phyloP scores from a whole-genome alignment of 2,113 vertebrate genomes.

The Hippocampus comes region DNA sequence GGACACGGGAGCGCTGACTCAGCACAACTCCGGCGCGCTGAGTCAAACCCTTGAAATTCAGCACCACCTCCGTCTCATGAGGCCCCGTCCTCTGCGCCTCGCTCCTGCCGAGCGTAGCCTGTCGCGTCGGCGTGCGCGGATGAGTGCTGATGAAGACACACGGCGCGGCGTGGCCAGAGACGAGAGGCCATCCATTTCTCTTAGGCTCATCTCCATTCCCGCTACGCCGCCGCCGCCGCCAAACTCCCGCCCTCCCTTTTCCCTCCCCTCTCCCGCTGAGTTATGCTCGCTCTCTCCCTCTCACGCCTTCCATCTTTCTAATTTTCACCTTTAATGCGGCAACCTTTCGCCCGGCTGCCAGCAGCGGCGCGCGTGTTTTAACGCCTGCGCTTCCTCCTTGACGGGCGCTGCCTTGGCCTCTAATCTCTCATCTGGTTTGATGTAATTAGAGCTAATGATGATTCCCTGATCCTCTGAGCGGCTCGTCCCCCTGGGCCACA shows the following conservation, averaged over 20 bases:
- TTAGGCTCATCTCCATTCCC: constrained; percentile 41
- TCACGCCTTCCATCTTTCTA: constrained; percentile 43
- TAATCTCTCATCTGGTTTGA: constrained; percentile 73
- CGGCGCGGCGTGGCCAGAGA: constrained; percentile 59
- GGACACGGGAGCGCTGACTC: constrained; percentile 54
- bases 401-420: constrained; percentile 60
- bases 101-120: constrained; percentile 37
- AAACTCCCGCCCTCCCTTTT: neutral
- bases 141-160: constrained; percentile 70
- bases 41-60: constrained; percentile 57
- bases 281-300: constrained; percentile 45
- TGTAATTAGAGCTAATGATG: constrained; percentile 78
- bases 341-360: constrained; percentile 49
- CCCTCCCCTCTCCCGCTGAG: constrained; percentile 35
- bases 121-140: constrained; percentile 49
- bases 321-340: constrained; percentile 55
- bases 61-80: constrained; percentile 56
- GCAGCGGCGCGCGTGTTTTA: constrained; percentile 24
- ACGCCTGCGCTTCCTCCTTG: constrained; percentile 39
- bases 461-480: constrained; percentile 71
- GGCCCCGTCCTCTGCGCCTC: constrained; percentile 41
- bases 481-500: constrained; percentile 61
- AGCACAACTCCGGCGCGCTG: constrained; percentile 52
- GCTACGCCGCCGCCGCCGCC: constrained; percentile 10
- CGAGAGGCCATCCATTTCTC: constrained; percentile 62